phyloP scores from a whole-genome alignment of 1,140 invertebrate species.

The Bradynema listronoti region DNA sequence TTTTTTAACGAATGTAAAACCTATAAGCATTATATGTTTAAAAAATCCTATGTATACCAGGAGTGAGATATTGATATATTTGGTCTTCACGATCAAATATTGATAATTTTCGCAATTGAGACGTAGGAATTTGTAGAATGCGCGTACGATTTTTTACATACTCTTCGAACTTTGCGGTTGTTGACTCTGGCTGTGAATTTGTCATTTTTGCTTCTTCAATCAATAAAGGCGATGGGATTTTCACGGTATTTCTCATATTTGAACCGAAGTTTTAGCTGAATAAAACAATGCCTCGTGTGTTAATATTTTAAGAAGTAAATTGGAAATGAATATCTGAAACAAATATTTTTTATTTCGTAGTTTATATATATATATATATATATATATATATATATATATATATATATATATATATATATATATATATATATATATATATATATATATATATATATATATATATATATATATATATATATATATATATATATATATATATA shows the following conservation, averaged over 20 bases:
- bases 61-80: slow-evolving; percentile 11
- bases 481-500: too few relatives aligned
- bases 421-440: too few relatives aligned
- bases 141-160: slow-evolving; percentile 7
- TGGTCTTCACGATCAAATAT: slow-evolving; percentile 7
- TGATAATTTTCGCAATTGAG: slow-evolving; percentile 7
- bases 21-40: not conserved
- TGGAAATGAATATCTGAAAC: too few relatives aligned
- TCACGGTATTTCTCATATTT: not conserved
- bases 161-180: slow-evolving; percentile 17
- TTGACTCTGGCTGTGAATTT: not conserved
- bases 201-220: not conserved
- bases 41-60: not conserved
- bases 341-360: too few relatives aligned
- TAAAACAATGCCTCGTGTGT: too few relatives aligned
- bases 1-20: not conserved
- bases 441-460: too few relatives aligned
- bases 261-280: not conserved
- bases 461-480: too few relatives aligned
- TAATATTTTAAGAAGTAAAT: too few relatives aligned
- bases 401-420: too few relatives aligned
- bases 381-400: too few relatives aligned
- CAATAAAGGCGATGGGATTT: not conserved
- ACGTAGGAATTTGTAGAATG: slow-evolving; percentile 5
- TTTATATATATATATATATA: too few relatives aligned